A percentile compares a stretch with the other conserved stretches of the same genome.
These are phyloP conservation scores for Nudaria mundana DNA, from an alignment of 2,888 invertebrate genomes.

Conservation along the genomic window DNA sequence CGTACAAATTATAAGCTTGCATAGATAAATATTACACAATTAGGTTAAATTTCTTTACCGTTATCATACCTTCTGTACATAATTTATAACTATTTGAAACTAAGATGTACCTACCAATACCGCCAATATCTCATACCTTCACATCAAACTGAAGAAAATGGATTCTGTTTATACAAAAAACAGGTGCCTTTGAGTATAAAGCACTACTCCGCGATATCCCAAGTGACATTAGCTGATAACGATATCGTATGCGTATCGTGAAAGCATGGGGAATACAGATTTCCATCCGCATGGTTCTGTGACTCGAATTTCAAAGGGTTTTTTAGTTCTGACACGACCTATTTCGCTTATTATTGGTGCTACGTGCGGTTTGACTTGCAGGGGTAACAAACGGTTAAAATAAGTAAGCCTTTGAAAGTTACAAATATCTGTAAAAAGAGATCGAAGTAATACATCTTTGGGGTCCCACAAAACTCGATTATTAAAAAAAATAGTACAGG, in stretches of 20 bases:
- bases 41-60: no score
- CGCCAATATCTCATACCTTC: slow-evolving; percentile 4
- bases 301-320: slow-evolving; percentile 75
- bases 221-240: slow-evolving; percentile 75
- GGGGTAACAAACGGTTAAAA: neutral
- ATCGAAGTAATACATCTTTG: no score
- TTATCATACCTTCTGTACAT: no score
- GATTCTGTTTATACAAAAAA: slow-evolving; percentile 63
- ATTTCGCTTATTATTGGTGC: slow-evolving; percentile 36
- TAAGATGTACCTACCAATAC: neutral
- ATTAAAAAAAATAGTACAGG: no score
- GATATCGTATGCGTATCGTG: slow-evolving; percentile 75
- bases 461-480: no score
- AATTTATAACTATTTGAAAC: no score
- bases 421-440: no score
- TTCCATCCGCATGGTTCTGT: slow-evolving; percentile 59
- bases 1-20: no score
- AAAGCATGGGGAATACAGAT: slow-evolving; percentile 77
- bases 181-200: slow-evolving; percentile 76
- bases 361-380: slow-evolving; percentile 2
- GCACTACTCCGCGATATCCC: slow-evolving; percentile 67
- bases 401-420: neutral
- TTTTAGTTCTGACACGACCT: slow-evolving; percentile 49
- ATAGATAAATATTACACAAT: no score
- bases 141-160: slow-evolving; percentile 37